Base-by-base conservation (phyloP, 1,140 invertebrate species). In the Proctacanthus coquilletti region DNA sequence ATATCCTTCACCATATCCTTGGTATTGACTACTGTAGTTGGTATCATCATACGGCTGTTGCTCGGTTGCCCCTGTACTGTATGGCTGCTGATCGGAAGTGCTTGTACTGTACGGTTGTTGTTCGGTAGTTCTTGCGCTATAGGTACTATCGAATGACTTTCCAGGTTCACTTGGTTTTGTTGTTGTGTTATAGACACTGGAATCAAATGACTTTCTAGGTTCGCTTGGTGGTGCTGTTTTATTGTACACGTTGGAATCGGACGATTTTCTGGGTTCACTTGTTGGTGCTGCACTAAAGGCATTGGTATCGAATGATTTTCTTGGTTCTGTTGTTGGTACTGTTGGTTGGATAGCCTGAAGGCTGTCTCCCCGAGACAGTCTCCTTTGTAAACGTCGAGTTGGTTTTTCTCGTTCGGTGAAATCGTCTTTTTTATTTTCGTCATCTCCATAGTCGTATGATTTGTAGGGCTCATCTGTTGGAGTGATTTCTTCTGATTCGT, bases 341-440 rank as follows among this genome's bases (percentile, higher is more conserved):
- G 20, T 25, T 37, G 25, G 13, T 13, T 21, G 36, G 19, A 38
- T n/a, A 29, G 23, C 19, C 30, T 29, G 21, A 19, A 5, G 9
- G 8, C 4, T 18, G 5, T 18, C 21, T 15, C 6, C 17, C 34
- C 18, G 21, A 13, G 18, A 10, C 39, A 27, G 18, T 35, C 29
- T 17, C 14, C 18, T 34, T 43, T 18, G 19, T 33, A 11, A 29
- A 35, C 23, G 18, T 37, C 31, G 34, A 25, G 27, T 35, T 9
- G 11, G 29, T 46, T 58, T 59, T 37, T 59, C 55, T 42, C 55
- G 51, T 49, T 51, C 44, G 46, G 53, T 53, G 47, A 56, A 43
- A 49, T 56, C 54, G 52, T 59, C 56, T 38, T 56, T 58, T 52
- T 55, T 49, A 52, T 57, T 56, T 45, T 59, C 56, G 45, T 56